These are phyloP conservation scores for Thymelicus acteon DNA, from an alignment of 2,888 invertebrate genomes.

Conservation along the genomic window DNA sequence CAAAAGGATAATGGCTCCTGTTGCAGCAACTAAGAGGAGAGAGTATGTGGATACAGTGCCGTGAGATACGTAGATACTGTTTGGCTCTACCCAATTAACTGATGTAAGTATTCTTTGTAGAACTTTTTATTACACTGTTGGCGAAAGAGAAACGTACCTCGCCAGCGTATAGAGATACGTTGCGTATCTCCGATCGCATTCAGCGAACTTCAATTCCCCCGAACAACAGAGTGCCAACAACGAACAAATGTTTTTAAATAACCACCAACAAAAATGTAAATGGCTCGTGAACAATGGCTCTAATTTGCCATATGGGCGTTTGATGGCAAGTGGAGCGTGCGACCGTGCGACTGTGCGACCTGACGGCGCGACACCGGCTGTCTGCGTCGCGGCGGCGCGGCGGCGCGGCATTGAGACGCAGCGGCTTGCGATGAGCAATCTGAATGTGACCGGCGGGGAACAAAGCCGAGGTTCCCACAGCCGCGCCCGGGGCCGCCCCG, in stretches of 20 bases:
- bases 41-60: too few relatives aligned
- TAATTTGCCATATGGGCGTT: slow-evolving; percentile 55
- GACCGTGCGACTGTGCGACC: not conserved
- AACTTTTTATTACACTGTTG: too few relatives aligned
- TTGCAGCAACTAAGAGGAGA: too few relatives aligned
- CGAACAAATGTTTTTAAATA: slow-evolving; percentile 37
- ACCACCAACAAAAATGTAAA: slow-evolving; percentile 36
- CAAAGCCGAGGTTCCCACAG: slow-evolving; percentile 72
- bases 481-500: slow-evolving; percentile 66
- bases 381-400: slow-evolving; percentile 39
- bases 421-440: slow-evolving; percentile 56
- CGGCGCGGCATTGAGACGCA: slow-evolving; percentile 18
- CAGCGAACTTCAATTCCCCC: slow-evolving; percentile 20
- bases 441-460: slow-evolving; percentile 62
- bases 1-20: too few relatives aligned
- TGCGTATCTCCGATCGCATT: slow-evolving; percentile 2
- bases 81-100: too few relatives aligned
- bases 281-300: slow-evolving; percentile 40
- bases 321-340: slow-evolving; percentile 32
- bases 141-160: not conserved
- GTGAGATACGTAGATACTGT: too few relatives aligned
- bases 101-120: too few relatives aligned
- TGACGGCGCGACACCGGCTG: slow-evolving; percentile 45
- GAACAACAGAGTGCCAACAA: slow-evolving; percentile 37
- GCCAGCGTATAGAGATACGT: too few relatives aligned